These are phyloP conservation scores for Caerostris extrusa DNA, from an alignment of 1,140 invertebrate genomes.

Conservation along the genomic window DNA sequence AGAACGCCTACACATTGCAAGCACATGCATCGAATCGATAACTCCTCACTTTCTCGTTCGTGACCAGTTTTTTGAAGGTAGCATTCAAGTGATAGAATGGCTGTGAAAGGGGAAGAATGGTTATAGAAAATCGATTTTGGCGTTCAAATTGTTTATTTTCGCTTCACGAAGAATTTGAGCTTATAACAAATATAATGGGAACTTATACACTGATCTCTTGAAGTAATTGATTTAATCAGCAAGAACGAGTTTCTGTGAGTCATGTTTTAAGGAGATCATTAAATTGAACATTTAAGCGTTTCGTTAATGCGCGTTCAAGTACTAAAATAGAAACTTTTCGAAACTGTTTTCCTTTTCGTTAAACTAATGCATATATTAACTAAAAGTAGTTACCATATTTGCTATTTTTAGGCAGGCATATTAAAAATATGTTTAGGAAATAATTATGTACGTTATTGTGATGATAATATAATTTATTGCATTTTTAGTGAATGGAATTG, in stretches of 20 bases:
- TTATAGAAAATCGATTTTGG: slow-evolving; percentile 43
- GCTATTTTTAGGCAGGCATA: background rate
- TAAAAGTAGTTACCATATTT: background rate
- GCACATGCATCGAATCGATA: background rate
- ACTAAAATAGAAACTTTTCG: background rate
- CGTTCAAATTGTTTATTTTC: slow-evolving; percentile 13
- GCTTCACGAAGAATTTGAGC: slow-evolving; percentile 12
- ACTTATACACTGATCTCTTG: background rate
- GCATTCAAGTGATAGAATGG: background rate
- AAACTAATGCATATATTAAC: background rate
- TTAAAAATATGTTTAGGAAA: too few relatives aligned
- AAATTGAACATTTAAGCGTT: background rate
- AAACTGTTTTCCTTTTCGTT: slow-evolving; percentile 7
- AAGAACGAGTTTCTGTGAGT: background rate
- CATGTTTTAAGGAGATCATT: slow-evolving; percentile 2
- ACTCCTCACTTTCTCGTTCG: background rate
- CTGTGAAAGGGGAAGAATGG: background rate
- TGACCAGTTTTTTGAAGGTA: slow-evolving; percentile 9
- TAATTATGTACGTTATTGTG: too few relatives aligned
- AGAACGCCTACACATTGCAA: background rate
- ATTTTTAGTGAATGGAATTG: too few relatives aligned
- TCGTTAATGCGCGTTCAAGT: background rate
- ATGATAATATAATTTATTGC: too few relatives aligned
- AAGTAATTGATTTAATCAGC: slow-evolving; percentile 11
- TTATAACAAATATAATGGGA: slow-evolving; percentile 12